Base-by-base conservation (phyloP, 2,888 invertebrate genomes). In the Omphaloscelis lunosa region DNA sequence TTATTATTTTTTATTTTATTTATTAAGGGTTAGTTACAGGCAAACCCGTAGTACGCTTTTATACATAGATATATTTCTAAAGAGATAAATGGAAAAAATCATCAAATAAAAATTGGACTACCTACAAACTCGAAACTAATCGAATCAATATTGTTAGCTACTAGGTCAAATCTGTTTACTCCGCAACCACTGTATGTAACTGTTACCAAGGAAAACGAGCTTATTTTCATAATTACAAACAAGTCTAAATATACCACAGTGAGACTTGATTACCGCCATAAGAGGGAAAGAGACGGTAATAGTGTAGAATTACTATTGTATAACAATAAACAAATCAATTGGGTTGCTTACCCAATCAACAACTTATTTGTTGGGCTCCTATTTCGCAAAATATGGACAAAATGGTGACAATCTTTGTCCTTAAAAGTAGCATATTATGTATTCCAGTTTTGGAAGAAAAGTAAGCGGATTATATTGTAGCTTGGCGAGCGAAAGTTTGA, bases 221-320 rank as follows among this genome's bases (percentile, higher is more conserved):
- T 72, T 66, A 65, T 75, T 77, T 66, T 73, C 62, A 62, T 71
- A 72, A 75, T 83, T 71, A 73, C 53, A 74, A 80, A 71, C 86
- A 66, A 65, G 34, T 74, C 77, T 76, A 76, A 72, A 78, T 84
- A 78, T 75, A 85, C 34, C 27, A 53, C 27, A 67, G 17, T 39
- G 68, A 76, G 73, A 39, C 79, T 67, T 65, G 39, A 45, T 51
- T 29, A 45, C 11, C 20, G 4, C 58, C 20, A 34, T 27, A 53
- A 53, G 82, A 63, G 74, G 9, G 34, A 82, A 12, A 68, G 72
- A 66, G 87, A 74, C 51, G 0, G 51, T 45, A 59, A 39, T 62
- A 77, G 79, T 88, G 73, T 88, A 75, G 29, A 79, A 85, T 88
- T 88, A 87, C 83, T 75, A 79, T 79, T 82, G 74, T 80, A 68